phyloP scores from a whole-genome alignment of 1,140 invertebrate species.

The Pararge aegeria region DNA sequence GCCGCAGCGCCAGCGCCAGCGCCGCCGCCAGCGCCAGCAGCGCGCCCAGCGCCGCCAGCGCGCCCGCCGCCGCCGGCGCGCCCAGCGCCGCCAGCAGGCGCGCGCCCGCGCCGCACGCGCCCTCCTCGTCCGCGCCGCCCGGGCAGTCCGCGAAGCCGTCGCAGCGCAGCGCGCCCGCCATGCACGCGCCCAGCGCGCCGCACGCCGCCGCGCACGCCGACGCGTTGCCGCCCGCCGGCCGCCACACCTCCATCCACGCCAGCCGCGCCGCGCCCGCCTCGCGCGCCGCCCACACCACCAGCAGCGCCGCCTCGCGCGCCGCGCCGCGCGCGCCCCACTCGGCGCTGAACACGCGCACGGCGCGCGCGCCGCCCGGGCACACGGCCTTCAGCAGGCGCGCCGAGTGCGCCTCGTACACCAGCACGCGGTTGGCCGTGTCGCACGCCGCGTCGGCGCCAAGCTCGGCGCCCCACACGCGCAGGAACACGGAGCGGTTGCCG shows the following conservation, averaged over 20 bases:
- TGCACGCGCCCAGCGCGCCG: slow-evolving; percentile 58
- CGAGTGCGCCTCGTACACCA: slow-evolving; percentile 83
- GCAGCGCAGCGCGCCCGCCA: slow-evolving; percentile 53
- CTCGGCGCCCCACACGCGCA: slow-evolving; percentile 85
- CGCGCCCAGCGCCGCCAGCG: slow-evolving; percentile 75
- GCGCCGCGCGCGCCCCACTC: slow-evolving; percentile 54
- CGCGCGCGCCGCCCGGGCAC: slow-evolving; percentile 86
- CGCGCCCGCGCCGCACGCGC: slow-evolving; percentile 60
- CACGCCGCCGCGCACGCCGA: slow-evolving; percentile 48
- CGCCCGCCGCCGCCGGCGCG: slow-evolving; percentile 59
- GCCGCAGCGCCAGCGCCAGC: slow-evolving; percentile 52
- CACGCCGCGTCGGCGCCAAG: slow-evolving; percentile 64
- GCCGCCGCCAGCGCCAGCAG: slow-evolving; percentile 49
- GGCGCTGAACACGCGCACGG: slow-evolving; percentile 76
- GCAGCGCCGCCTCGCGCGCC: slow-evolving; percentile 41
- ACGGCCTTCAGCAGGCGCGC: slow-evolving; percentile 84
- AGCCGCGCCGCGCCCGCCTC: slow-evolving; percentile 49
- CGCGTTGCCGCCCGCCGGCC: slow-evolving; percentile 49
- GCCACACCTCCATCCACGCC: slow-evolving; percentile 69
- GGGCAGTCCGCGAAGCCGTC: slow-evolving; percentile 52
- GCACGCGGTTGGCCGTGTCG: slow-evolving; percentile 82
- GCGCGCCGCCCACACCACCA: slow-evolving; percentile 58
- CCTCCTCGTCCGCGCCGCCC: slow-evolving; percentile 55
- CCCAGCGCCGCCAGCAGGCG: slow-evolving; percentile 61
- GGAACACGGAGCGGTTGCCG: slow-evolving; percentile 86